These are phyloP conservation scores for Dipodomys ordii DNA, from an alignment of 2,113 vertebrate species.

Conservation along the genomic window DNA sequence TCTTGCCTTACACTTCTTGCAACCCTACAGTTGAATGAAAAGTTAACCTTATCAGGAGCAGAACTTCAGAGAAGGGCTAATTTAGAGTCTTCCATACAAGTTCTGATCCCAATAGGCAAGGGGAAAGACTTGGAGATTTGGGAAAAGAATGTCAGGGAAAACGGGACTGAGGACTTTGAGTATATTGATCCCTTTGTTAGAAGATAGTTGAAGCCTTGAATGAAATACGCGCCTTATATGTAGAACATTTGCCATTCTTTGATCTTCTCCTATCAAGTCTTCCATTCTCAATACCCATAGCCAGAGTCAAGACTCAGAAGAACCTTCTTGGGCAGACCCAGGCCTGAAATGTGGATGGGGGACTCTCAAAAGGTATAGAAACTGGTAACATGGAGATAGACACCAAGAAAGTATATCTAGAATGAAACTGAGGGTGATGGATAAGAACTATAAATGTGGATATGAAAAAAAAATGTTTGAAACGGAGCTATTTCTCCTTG, in stretches of 20 bases:
- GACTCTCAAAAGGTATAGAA: not conserved
- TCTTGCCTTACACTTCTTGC: not conserved
- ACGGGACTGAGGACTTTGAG: no score
- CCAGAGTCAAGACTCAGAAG: not conserved
- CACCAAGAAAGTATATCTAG: not conserved
- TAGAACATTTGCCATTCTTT: not conserved
- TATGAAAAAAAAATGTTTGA: not conserved
- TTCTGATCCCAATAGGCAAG: not conserved
- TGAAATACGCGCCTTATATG: not conserved
- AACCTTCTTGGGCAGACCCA: not conserved
- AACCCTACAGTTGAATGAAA: not conserved
- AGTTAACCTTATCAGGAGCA: not conserved
- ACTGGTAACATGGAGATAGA: not conserved
- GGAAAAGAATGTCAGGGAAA: not conserved
- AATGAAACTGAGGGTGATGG: not conserved
- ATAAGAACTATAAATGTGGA: not conserved
- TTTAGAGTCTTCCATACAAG: not conserved
- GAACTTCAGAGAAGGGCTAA: not conserved
- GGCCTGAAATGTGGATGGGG: not conserved
- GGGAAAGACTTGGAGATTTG: not conserved
- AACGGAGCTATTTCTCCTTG: not conserved
- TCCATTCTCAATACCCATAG: not conserved
- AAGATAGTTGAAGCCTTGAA: no score
- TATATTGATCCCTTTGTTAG: no score
- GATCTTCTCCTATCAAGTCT: not conserved